Evolutionary conservation across 1,140 invertebrate species (phyloP), one percentile per base, ranked within the genome.

Genomic region (Drosophila tsacasi): DNA sequence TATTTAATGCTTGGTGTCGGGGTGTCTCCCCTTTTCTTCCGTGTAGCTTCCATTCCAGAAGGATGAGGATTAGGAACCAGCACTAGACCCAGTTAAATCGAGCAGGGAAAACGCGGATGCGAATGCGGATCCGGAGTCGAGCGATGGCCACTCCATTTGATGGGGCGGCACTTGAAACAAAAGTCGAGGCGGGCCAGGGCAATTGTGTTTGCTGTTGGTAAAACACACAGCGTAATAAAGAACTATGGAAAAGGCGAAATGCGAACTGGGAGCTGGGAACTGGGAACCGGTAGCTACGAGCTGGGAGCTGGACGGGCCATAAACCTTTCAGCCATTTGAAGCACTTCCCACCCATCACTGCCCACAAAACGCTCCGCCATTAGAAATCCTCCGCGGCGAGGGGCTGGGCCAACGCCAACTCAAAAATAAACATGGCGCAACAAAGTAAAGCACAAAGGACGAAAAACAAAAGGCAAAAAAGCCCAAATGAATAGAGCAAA

Each of bases 191-290:
- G 80, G 71, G 68, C 12, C 69, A 42, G 67, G 67, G 61, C 84
- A 87, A 87, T 89, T 87, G 85, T 87, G 76, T 75, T 76, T 67
- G 62, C 84, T 87, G 84, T 87, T 89, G 71, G 80, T 77, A 74
- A 83, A 83, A 87, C 54, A 87, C 71, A 86, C 61, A 87, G 73
- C 54, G 76, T 74, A 73, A 80, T 87, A 89, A 80, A 89, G 61
- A 82, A 87, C 72, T 83, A 67, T 50, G 23, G 69, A n/a, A 71
- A 66, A 69, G 55, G 44, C 44, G 42, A 71, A 72, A 37, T 47
- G 44, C 32, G 25, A 63, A 49, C 58, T 68, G 65, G 49, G 21
- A 52, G 25, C 42, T 25, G 44, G 21, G 21, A 55, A 19, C 47
- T 27, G 32, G 17, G 15, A 40, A 35, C 32, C 25, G 42, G 42